Evolutionary conservation across 2,888 invertebrate species (phyloP).

Genomic region (Hipparchia sbordonii): DNA sequence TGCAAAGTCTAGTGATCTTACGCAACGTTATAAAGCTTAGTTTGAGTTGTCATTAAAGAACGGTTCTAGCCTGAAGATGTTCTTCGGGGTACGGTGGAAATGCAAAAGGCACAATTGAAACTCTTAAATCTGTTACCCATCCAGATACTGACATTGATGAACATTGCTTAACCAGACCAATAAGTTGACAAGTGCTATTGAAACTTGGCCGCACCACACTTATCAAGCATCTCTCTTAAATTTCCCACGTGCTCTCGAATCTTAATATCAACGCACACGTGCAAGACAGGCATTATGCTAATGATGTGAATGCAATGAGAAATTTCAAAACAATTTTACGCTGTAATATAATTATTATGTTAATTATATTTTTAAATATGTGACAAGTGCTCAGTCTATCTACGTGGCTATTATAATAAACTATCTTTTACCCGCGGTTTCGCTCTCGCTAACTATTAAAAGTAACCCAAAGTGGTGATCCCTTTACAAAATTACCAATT

Average conservation of each 20-base stretch:
- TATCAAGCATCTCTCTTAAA: neutral
- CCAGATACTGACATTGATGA: no score
- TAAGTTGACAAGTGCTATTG: no score
- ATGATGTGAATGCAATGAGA: constrained; percentile 3
- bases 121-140: no score
- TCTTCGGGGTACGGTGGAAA: no score
- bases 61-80: no score
- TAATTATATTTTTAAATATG: constrained; percentile 1
- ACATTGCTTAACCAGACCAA: no score
- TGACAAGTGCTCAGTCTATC: neutral
- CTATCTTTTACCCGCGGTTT: neutral
- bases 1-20: no score
- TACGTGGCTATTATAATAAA: neutral
- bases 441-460: neutral
- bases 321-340: neutral
- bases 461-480: neutral
- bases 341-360: constrained; percentile 7
- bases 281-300: constrained; percentile 1
- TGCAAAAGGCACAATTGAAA: no score
- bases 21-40: no score
- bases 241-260: neutral
- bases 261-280: neutral
- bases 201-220: neutral
- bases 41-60: no score
- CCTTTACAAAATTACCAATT: no score